Evolutionary conservation across 2,797 vertebrate species (phyloP).

Genomic region (Brotula barbata): DNA sequence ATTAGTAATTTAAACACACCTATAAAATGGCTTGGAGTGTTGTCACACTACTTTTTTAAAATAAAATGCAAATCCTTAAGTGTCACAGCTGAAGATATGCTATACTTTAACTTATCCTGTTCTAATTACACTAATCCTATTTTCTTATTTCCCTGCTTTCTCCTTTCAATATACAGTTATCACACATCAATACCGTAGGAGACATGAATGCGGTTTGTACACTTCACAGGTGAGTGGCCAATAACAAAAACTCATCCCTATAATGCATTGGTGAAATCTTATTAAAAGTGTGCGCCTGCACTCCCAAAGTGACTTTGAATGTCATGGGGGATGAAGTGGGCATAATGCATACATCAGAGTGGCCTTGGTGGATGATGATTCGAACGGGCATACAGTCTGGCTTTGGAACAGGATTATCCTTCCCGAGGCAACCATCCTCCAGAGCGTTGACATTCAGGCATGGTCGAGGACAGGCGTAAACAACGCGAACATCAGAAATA

Average conservation of each 20-base stretch:
- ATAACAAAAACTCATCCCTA: constrained; percentile 75
- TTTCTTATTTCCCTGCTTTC: constrained; percentile 43
- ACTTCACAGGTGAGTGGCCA: constrained; percentile 56
- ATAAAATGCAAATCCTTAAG: constrained; percentile 39
- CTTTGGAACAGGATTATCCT: constrained; percentile 75
- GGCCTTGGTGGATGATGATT: constrained; percentile 72
- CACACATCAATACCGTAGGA: constrained; percentile 47
- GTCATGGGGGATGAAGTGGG: constrained; percentile 69
- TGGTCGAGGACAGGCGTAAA: constrained; percentile 74
- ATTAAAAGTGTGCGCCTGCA: constrained; percentile 72
- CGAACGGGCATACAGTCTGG: constrained; percentile 57
- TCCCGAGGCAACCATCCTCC: constrained; percentile 63
- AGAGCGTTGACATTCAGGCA: constrained; percentile 76
- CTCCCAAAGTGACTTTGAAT: constrained; percentile 78
- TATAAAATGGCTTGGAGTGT: constrained; percentile 19
- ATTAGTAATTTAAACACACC: constrained; percentile 24
- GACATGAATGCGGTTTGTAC: constrained; percentile 52
- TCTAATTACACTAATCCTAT: constrained; percentile 65
- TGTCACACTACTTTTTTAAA: constrained; percentile 22
- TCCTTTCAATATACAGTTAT: constrained; percentile 49
- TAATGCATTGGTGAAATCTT: constrained; percentile 77
- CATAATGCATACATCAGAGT: constrained; percentile 69
- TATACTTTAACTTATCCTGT: constrained; percentile 41
- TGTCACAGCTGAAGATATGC: constrained; percentile 45
- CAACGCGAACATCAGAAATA: constrained; percentile 67